A percentile compares a stretch with the other conserved stretches of the same genome.
These are phyloP conservation scores for Acronicta psi DNA, from an alignment of 2,888 invertebrate species.

Conservation along the genomic window DNA sequence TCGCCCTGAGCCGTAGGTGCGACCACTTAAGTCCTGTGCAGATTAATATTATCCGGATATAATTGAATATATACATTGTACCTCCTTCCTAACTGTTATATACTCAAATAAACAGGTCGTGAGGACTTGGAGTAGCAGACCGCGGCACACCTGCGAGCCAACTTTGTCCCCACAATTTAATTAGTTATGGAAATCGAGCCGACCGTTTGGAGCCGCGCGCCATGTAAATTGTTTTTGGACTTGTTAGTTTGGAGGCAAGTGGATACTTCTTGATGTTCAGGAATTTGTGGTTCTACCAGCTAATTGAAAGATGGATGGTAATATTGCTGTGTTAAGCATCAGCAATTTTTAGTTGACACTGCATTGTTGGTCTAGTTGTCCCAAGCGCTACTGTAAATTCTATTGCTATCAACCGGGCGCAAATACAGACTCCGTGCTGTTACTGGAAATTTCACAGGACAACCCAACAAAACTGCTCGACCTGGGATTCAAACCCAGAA, in stretches of 20 bases:
- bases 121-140: constrained; percentile 44
- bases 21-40: too few relatives aligned
- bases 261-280: constrained; percentile 44
- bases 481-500: too few relatives aligned
- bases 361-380: too few relatives aligned
- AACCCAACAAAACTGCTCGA: too few relatives aligned
- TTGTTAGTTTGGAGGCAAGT: constrained; percentile 56
- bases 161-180: constrained; percentile 70
- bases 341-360: too few relatives aligned
- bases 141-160: constrained; percentile 66
- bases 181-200: constrained; percentile 75
- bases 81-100: constrained; percentile 21
- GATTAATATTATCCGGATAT: background rate
- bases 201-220: constrained; percentile 54
- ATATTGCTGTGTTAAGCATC: too few relatives aligned
- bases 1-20: too few relatives aligned
- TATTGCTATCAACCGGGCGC: too few relatives aligned
- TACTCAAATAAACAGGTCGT: constrained; percentile 49
- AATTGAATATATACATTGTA: constrained; percentile 20
- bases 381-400: too few relatives aligned
- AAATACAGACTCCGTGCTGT: too few relatives aligned
- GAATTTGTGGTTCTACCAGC: constrained; percentile 18
- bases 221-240: constrained; percentile 64
- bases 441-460: too few relatives aligned
- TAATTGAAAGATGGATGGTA: too few relatives aligned